Evolutionary conservation across 1,140 invertebrate species (phyloP).

Genomic region (Heliconius congener): DNA sequence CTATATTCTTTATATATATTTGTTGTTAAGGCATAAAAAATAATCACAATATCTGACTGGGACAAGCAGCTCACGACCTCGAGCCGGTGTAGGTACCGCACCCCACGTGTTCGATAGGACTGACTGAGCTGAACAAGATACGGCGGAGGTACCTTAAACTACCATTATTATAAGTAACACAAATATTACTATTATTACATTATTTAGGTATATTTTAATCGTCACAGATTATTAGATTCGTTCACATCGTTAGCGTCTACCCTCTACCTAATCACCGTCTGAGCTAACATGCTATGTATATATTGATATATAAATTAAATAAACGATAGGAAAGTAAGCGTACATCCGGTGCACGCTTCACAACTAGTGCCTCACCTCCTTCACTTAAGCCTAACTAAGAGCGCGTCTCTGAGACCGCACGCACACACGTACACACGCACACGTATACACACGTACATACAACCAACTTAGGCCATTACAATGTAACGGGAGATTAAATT

Average conservation of each 20-base stretch:
- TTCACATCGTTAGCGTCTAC: not conserved
- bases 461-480: slow-evolving; percentile 8
- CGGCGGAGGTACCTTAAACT: not conserved
- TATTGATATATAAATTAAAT: not conserved
- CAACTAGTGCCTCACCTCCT: not conserved
- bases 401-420: too few relatives aligned
- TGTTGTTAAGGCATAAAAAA: too few relatives aligned
- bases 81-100: not conserved
- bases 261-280: not conserved
- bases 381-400: not conserved
- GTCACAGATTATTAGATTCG: not conserved
- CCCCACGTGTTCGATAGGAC: not conserved
- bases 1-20: not conserved
- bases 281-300: not conserved
- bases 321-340: not conserved
- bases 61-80: not conserved
- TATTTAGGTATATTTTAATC: too few relatives aligned
- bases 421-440: not conserved
- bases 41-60: too few relatives aligned
- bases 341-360: slow-evolving; percentile 10
- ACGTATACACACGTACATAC: not conserved
- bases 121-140: not conserved
- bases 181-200: not conserved
- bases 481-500: slow-evolving; percentile 9
- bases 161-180: not conserved